A percentile compares a stretch with the other conserved stretches of the same genome.
phyloP scores from a whole-genome alignment of 1,140 invertebrate genomes.

The Patella vulgata region DNA sequence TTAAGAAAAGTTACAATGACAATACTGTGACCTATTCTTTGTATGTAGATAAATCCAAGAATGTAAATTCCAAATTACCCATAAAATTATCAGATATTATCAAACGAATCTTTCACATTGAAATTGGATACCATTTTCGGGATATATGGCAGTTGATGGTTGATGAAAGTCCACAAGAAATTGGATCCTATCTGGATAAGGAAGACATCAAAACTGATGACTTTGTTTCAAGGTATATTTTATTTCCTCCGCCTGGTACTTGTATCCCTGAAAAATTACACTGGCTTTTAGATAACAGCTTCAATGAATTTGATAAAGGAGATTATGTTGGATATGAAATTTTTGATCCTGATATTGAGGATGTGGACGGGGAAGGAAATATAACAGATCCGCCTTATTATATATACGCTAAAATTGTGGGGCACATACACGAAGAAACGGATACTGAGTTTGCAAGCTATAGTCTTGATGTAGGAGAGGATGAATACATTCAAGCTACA shows the following conservation, averaged over 20 bases:
- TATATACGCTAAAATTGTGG: constrained; percentile 39
- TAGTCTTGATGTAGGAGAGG: constrained; percentile 39
- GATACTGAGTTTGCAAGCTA: background rate
- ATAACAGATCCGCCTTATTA: constrained; percentile 12
- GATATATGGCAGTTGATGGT: background rate
- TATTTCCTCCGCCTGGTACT: constrained; percentile 39
- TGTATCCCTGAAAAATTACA: constrained; percentile 38
- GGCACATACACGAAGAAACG: constrained; percentile 11
- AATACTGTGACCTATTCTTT: constrained; percentile 39
- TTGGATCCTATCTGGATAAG: background rate
- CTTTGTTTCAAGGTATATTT: constrained; percentile 46
- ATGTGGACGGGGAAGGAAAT: constrained; percentile 8
- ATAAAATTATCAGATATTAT: no score
- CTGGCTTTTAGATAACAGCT: constrained; percentile 39
- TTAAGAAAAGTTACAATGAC: constrained; percentile 37
- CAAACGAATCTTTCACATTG: background rate
- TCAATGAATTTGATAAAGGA: constrained; percentile 29
- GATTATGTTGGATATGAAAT: constrained; percentile 49
- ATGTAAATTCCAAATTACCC: no score
- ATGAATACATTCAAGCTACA: constrained; percentile 16
- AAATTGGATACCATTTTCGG: background rate
- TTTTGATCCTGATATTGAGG: constrained; percentile 30
- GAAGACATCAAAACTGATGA: constrained; percentile 10
- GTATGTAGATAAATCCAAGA: constrained; percentile 9
- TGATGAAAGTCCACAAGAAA: background rate